Conservation (phyloP, 2,888 invertebrate genomes). For the Synanthedon formicaeformis region DNA sequence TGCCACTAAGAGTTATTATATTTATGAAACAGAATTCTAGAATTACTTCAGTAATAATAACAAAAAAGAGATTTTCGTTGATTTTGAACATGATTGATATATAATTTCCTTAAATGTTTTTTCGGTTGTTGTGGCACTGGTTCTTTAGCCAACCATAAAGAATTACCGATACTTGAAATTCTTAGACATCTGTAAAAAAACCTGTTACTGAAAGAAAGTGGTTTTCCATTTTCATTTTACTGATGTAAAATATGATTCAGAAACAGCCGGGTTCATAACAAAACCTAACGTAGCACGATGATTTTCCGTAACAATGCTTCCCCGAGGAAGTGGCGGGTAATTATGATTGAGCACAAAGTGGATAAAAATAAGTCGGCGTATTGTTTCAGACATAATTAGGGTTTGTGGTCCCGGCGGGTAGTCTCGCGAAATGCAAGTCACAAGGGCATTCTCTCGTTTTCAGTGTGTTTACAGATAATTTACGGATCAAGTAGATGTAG, state of each 20-base stretch:
- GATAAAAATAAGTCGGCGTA: constrained; percentile 61
- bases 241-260: background rate
- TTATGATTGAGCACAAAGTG: constrained; percentile 70
- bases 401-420: constrained; percentile 60
- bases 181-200: too few relatives aligned
- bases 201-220: too few relatives aligned
- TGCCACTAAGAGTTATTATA: too few relatives aligned
- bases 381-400: constrained; percentile 68
- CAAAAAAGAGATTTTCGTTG: too few relatives aligned
- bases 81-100: too few relatives aligned
- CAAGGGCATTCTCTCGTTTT: constrained; percentile 7
- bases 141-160: too few relatives aligned
- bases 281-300: constrained; percentile 32
- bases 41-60: too few relatives aligned
- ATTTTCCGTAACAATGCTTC: constrained; percentile 52
- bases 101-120: too few relatives aligned
- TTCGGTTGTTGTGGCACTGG: too few relatives aligned
- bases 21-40: too few relatives aligned
- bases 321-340: constrained; percentile 50
- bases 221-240: background rate
- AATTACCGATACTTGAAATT: too few relatives aligned
- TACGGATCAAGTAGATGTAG: too few relatives aligned
- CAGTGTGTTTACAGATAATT: background rate
- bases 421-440: constrained; percentile 46
- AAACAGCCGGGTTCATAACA: constrained; percentile 15